Conservation (phyloP, 2,113 vertebrate genomes). For the Carassius carassius region DNA sequence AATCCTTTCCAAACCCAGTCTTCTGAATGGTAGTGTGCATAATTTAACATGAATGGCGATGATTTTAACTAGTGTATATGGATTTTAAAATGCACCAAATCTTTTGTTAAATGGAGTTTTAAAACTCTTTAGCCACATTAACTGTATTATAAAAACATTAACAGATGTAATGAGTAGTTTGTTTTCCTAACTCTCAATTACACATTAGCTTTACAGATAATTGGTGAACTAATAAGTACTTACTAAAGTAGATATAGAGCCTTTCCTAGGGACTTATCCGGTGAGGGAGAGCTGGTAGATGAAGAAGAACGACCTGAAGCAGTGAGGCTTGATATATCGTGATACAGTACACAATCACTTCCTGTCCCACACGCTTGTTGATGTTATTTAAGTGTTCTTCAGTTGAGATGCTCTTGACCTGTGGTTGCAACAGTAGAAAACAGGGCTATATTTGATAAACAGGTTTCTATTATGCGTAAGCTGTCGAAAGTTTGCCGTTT, state of each 20-base stretch:
- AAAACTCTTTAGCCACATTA: not conserved
- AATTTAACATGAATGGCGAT: not conserved
- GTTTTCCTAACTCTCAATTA: not conserved
- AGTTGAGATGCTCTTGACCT: constrained; percentile 40
- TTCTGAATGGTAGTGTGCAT: not conserved
- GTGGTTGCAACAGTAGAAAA: constrained; percentile 40
- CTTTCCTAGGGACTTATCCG: not conserved
- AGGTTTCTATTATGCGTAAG: not conserved
- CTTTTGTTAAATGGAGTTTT: not conserved
- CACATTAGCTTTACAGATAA: constrained; percentile 14
- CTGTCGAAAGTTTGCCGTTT: not conserved
- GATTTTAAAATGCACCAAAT: not conserved
- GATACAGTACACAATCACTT: constrained; percentile 55
- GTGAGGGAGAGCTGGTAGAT: not conserved
- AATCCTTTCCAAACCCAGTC: not conserved
- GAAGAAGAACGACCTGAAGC: not conserved
- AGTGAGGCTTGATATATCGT: constrained; percentile 30
- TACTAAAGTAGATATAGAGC: constrained; percentile 15
- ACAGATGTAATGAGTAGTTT: not conserved
- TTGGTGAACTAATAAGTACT: not conserved
- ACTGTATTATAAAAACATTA: not conserved
- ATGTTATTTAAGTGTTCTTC: constrained; percentile 53
- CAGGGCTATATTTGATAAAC: not conserved
- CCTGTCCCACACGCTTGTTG: constrained; percentile 59
- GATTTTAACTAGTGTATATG: not conserved